Evolutionary conservation across 1,140 invertebrate species (phyloP), one percentile per base, ranked within the genome.

Genomic region (Papilio machaon): DNA sequence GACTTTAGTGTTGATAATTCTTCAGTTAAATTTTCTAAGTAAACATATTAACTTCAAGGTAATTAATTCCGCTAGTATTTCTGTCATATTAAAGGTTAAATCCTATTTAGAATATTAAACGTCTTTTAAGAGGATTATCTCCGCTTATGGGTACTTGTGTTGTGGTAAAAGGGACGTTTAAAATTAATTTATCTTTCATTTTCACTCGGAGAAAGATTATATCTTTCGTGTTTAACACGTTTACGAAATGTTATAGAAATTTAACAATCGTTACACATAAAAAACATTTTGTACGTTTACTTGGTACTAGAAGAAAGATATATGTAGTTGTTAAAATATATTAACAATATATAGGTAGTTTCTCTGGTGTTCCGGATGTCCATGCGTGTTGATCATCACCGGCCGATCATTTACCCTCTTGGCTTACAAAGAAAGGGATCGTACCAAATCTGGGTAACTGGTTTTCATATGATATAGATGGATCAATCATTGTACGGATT

Each of bases 161-260:
- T 13, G 64, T 35, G 23, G 64, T 30, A 67, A 67, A 67, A 67
- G 64, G 64, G 64, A 67, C 64, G 64, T 67, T 67, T 67, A 35
- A 67, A 67, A 67, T 67, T 2, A 67, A 67, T 67, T 67, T 13
- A 2, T 15, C 60, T 64, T 30, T 13, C 64, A 67, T 67, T 67
- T 67, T 67, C 30, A 35, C 11, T 7, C 0, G 23, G 11, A 15
- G 15, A 67, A 67, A 64, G n/a, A 64, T 23, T 64, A 64, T 30
- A 64, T 64, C 23, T 58, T 58, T n/a, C 17, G n/a, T 58, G 54
- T 17, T 58, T 58, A 17, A 54, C 15, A 64, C 19, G 19, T 64
- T 23, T 64, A 23, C 15, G 15, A 17, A 54, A 54, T 54, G 52
- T 54, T 54, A 17, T 6, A 17, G 17, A 54, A 17, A 54, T 17